Percentiles rank a stretch among this genome's conserved stretches.
Evolutionary conservation across 2,113 vertebrate genomes (phyloP).

Genomic region (Recurvirostra avosetta): DNA sequence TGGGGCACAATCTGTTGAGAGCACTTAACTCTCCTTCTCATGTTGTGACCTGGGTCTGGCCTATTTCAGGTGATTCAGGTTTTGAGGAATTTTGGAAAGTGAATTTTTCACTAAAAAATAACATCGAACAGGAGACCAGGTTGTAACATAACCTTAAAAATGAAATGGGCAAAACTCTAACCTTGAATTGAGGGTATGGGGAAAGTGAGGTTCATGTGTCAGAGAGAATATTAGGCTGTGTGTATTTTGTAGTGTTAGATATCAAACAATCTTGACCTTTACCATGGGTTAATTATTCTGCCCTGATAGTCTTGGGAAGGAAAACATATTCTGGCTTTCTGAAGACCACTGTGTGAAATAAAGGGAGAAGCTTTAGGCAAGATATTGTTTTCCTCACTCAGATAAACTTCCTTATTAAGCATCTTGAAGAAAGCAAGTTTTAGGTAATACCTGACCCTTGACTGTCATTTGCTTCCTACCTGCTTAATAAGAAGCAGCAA

Average conservation of each 20-base stretch:
- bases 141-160: not conserved
- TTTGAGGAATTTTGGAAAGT: not conserved
- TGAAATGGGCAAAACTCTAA: not conserved
- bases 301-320: not conserved
- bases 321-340: not conserved
- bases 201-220: not conserved
- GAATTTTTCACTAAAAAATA: not conserved
- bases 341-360: not conserved
- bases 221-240: not conserved
- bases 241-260: not conserved
- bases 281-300: not conserved
- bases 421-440: not conserved
- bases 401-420: not conserved
- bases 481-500: not conserved
- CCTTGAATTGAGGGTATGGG: not conserved
- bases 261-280: too few relatives aligned
- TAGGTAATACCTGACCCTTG: not conserved
- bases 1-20: rapidly evolving
- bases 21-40: not conserved
- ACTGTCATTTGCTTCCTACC: not conserved
- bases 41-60: rapidly evolving
- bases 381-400: not conserved
- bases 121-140: rapidly evolving
- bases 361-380: not conserved
- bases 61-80: not conserved